phyloP scores from a whole-genome alignment of 2,888 invertebrate genomes.

The Neocrepidodera transversa region DNA sequence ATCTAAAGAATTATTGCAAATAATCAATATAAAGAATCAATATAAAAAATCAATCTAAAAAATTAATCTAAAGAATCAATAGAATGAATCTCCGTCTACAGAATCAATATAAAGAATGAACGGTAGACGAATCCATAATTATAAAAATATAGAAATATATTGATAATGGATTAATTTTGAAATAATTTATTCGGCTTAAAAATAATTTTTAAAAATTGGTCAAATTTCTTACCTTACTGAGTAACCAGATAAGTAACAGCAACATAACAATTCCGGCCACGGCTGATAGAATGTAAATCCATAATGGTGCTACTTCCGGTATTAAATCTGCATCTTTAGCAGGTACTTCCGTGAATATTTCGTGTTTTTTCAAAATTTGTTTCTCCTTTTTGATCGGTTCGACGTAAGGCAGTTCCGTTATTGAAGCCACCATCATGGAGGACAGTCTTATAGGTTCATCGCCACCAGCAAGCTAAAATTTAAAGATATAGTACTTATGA shows the following conservation, averaged over 20 bases:
- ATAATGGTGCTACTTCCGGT: constrained; percentile 79
- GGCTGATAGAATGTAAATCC: constrained; percentile 86
- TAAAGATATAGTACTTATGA: too few species aligned
- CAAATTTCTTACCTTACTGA: constrained; percentile 87
- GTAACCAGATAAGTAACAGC: constrained; percentile 75
- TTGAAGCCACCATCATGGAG: constrained; percentile 75
- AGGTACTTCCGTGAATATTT: constrained; percentile 76
- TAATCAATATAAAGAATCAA: too few species aligned
- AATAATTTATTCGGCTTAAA: too few species aligned
- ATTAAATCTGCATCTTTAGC: constrained; percentile 69
- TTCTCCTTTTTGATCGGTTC: constrained; percentile 67
- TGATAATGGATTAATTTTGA: too few species aligned
- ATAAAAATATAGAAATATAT: too few species aligned
- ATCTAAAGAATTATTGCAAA: too few species aligned
- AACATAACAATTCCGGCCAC: constrained; percentile 82
- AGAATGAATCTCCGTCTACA: too few species aligned
- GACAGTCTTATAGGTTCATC: constrained; percentile 73
- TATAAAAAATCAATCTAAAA: too few species aligned
- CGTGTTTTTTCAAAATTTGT: constrained; percentile 66
- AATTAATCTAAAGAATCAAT: too few species aligned
- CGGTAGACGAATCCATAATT: too few species aligned
- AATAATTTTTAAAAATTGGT: too few species aligned
- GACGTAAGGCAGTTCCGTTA: constrained; percentile 76
- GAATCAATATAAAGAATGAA: too few species aligned
- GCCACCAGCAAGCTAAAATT: constrained; percentile 57